Conservation (phyloP, 2,113 vertebrate species). For the Lathamus discolor region DNA sequence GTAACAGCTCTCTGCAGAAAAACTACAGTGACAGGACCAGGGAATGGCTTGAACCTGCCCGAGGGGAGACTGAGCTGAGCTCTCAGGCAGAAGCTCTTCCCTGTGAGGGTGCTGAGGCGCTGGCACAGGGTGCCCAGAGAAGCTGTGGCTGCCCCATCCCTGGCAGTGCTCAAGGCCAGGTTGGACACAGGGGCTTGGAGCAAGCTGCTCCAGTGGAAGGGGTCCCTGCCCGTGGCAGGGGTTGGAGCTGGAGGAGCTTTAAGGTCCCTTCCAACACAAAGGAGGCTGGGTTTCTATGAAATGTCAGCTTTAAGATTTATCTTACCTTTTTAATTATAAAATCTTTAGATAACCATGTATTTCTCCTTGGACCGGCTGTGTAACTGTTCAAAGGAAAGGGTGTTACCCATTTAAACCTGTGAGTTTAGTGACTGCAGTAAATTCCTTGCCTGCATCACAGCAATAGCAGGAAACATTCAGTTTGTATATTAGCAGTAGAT, state of each 20-base stretch:
- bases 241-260: background rate
- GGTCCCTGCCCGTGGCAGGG: background rate
- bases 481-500: background rate
- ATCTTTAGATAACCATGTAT: accelerated
- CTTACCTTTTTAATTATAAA: background rate
- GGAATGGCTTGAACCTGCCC: background rate
- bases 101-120: background rate
- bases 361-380: background rate
- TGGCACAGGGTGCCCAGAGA: no score
- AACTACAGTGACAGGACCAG: background rate
- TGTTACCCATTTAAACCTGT: accelerated
- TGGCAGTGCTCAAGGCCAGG: no score
- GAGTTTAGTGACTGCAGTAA: background rate
- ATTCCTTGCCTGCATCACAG: background rate
- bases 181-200: no score
- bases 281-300: background rate
- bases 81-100: background rate
- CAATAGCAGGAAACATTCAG: background rate
- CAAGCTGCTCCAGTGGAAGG: no score
- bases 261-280: background rate
- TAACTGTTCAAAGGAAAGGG: background rate
- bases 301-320: background rate
- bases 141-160: no score
- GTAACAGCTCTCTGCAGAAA: background rate
- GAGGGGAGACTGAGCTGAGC: background rate